Conservation (phyloP, 2,797 vertebrate species). For the Hydrocynus forskahlii region DNA sequence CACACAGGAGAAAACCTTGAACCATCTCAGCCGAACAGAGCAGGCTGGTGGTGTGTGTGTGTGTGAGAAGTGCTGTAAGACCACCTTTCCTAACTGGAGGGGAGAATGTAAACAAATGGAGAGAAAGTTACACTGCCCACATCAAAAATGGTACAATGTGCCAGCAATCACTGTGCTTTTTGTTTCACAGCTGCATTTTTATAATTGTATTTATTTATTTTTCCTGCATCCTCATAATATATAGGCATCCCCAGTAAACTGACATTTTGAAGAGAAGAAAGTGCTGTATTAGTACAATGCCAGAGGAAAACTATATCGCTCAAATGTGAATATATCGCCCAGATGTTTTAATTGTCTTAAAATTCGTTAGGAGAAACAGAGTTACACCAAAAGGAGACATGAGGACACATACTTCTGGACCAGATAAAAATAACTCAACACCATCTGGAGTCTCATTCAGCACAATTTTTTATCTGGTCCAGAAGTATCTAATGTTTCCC, state of each 20-base stretch:
- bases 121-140: neutral
- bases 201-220: too few relatives aligned
- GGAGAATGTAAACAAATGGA: neutral
- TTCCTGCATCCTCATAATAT: neutral
- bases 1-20: neutral
- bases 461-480: too few relatives aligned
- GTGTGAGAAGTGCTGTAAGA: neutral
- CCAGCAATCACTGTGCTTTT: neutral
- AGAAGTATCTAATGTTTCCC: too few relatives aligned
- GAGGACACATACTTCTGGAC: too few relatives aligned
- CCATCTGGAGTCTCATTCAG: too few relatives aligned
- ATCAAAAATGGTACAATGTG: neutral
- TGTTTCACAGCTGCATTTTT: neutral
- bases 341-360: too few relatives aligned
- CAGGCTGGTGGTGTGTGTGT: neutral
- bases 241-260: neutral
- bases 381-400: too few relatives aligned
- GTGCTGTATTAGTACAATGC: neutral
- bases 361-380: too few relatives aligned
- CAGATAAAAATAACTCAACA: too few relatives aligned
- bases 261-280: neutral
- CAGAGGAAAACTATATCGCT: neutral
- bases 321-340: neutral
- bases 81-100: neutral
- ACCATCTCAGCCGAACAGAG: neutral